These are phyloP conservation scores for Cyclopterus lumpus DNA, from an alignment of 2,797 vertebrate genomes.

Conservation along the genomic window DNA sequence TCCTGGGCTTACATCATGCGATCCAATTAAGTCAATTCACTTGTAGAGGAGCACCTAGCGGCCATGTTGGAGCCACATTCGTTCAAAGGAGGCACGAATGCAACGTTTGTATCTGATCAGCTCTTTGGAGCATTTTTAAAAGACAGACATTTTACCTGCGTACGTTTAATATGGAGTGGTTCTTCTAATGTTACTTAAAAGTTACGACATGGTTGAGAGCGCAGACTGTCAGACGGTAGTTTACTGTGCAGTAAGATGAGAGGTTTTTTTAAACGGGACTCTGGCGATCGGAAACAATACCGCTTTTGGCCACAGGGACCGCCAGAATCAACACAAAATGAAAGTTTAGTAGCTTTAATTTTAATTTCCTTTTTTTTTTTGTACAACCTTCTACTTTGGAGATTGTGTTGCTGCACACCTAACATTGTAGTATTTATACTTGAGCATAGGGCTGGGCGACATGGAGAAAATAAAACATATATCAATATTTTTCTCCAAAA, in stretches of 20 bases:
- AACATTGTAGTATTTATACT: background rate
- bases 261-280: background rate
- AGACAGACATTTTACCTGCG: background rate
- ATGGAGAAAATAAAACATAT: too few species aligned
- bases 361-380: background rate
- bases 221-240: too few species aligned
- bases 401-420: background rate
- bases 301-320: background rate
- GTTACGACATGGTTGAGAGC: background rate
- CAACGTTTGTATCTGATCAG: background rate
- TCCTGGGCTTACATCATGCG: constrained; percentile 64
- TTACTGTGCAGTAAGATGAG: too few species aligned
- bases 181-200: background rate
- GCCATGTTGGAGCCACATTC: background rate
- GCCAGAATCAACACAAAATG: background rate
- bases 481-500: too few species aligned
- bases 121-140: background rate
- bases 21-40: constrained; percentile 44
- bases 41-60: background rate
- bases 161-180: background rate
- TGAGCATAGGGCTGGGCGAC: too few species aligned
- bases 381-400: background rate
- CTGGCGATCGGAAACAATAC: background rate
- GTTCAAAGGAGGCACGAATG: background rate
- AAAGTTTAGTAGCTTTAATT: background rate